Evolutionary conservation across 2,888 invertebrate genomes (phyloP), one percentile per base, ranked within the genome.

Genomic region (Orchestes rusci): DNA sequence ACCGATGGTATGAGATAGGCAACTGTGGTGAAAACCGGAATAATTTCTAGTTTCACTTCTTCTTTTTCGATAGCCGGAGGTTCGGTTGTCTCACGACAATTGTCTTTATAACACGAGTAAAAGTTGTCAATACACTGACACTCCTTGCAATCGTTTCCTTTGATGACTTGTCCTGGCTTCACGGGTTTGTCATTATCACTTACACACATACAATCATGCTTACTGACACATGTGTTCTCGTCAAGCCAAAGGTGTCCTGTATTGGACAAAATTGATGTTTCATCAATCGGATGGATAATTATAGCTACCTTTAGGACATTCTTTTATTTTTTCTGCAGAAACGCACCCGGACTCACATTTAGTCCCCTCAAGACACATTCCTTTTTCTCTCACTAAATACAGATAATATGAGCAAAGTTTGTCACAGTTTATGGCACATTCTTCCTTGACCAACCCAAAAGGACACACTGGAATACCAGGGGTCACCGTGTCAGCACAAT

Each of bases 101-200:
- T 23, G 10, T 23, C 23, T 18, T 27, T 30, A 60, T 81, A 79
- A 60, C 91, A 91, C 33, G 78, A 74, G 46, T 83, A 77, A 16
- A 73, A 73, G 66, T 91, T 89, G 59, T 84, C 76, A 4, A 86
- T 70, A 57, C 92, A 92, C 56, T 89, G 89, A 59, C 91, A 92
- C 10, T 77, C 72, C 56, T 79, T 75, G 59, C 85, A 86, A 0
- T 76, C 77, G 1, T 70, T 70, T 56, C 78, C 77, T 10, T 66
- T 57, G 2, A 76, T 64, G 0, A 80, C 73, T 39, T 77, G 77
- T 13, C 84, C 83, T 0, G 91, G 88, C 79, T 80, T 79, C 2
- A 88, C 71, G 7, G 79, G 70, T 34, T 73, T 68, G 16, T 84
- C 84, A 12, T 77, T 65, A 10, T 73, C 71, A 29, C 81, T 76